Base-by-base conservation (phyloP, 30 jellyfish, hydroid and myxozoan genomes). In the Catostylus mosaicus region DNA sequence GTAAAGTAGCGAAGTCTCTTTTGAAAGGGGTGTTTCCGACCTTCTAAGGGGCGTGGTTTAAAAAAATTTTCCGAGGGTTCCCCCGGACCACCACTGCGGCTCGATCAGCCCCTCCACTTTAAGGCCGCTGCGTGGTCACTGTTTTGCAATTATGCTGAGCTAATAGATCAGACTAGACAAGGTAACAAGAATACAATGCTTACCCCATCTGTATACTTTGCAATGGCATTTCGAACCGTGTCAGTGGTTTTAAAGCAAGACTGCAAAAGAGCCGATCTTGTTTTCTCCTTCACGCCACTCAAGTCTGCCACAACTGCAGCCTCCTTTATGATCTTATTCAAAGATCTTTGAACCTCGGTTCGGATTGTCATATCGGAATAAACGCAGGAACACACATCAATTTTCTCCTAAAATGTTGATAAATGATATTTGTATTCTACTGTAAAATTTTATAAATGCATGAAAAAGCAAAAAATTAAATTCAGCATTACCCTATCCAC, bases 181-280 rank as follows among this genome's bases (percentile, higher is more conserved):
- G n/a, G n/a, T n/a, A n/a, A n/a, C 56, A 43, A 52, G 27, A 48
- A 48, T 7, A 5, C 19, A 56, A 34, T 7, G 35, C 84, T 6
- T 69, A 80, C 90, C 75, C 77, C 90, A 57, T 80, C 90, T 10
- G 90, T 80, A 30, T 80, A 34, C 46, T 80, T 80, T 0, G 90
- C 90, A 36, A 80, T 80, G 27, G 90, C 73, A 52, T 80, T 80
- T 27, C 82, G 30, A 40, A 80, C 84, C 0, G 90, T 65, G 30
- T 80, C 90, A 26, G 90, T 80, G 0, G 90, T 80, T 72, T 80
- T 80, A 57, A 80, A 80, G 34, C 90, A 80, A n/a, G 90, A 62
- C 27, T 80, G 90, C 48, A 80, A 22, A 30, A 80, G 73, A 5
- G 90, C 83, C 6, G 90, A 80, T 27, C 90, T 71, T 37, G 90